A percentile compares a stretch with the other conserved stretches of the same genome.
phyloP scores from a whole-genome alignment of 2,797 vertebrate genomes.

The Tauraco hartlaubi region DNA sequence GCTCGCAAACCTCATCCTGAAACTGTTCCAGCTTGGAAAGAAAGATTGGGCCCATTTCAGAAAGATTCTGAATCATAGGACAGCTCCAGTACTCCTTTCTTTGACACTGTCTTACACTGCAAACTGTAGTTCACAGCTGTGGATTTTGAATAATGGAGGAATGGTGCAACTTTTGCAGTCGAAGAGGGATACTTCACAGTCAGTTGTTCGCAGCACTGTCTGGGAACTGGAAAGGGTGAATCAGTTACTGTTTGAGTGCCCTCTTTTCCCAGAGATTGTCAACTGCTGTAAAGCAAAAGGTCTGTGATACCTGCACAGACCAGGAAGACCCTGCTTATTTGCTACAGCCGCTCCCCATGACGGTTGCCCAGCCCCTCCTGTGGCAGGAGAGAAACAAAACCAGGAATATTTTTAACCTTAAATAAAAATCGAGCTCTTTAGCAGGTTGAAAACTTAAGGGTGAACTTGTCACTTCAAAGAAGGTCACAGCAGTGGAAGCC shows the following conservation, averaged over 20 bases:
- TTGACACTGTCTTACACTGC: fast-evolving
- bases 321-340: neutral
- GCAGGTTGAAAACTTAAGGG: neutral
- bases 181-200: neutral
- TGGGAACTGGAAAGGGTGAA: neutral
- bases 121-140: neutral
- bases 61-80: neutral
- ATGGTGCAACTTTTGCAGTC: neutral
- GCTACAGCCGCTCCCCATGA: fast-evolving
- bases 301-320: fast-evolving
- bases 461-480: neutral
- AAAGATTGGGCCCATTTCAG: neutral
- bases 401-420: neutral
- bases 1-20: neutral
- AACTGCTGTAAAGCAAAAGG: neutral
- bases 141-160: neutral
- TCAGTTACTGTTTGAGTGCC: neutral
- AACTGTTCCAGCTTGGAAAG: neutral
- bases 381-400: neutral
- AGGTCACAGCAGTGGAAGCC: neutral
- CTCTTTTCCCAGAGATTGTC: neutral
- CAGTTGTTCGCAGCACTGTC: neutral
- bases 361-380: neutral
- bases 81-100: neutral
- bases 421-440: neutral